Conservation (phyloP, 2,888 invertebrate genomes). For the Thymelicus lineola region DNA sequence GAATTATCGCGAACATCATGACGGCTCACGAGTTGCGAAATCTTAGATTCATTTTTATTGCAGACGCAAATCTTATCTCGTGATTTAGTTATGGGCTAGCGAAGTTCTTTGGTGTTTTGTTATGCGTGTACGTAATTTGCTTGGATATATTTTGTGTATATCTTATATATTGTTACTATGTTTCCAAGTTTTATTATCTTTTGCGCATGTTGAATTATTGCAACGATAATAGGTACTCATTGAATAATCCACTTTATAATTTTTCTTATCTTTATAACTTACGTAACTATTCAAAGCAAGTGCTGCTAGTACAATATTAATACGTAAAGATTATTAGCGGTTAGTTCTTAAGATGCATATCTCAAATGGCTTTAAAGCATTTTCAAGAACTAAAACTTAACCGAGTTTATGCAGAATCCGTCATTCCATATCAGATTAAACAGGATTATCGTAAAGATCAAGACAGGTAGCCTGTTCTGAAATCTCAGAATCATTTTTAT, state of each 20-base stretch:
- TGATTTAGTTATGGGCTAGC: slow-evolving; percentile 25
- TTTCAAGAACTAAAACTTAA: slow-evolving; percentile 1
- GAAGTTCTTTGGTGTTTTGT: slow-evolving; percentile 30
- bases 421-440: slow-evolving; percentile 36
- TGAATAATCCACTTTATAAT: too few relatives aligned
- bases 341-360: neutral
- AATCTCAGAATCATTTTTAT: slow-evolving; percentile 37
- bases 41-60: slow-evolving; percentile 35
- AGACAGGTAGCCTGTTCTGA: slow-evolving; percentile 40
- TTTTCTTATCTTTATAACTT: too few relatives aligned
- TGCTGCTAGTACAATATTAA: neutral
- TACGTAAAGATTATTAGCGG: neutral
- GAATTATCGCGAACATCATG: slow-evolving; percentile 34
- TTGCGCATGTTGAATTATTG: neutral
- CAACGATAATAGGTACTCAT: too few relatives aligned
- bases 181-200: neutral
- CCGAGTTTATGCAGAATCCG: slow-evolving; percentile 23
- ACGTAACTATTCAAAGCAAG: too few relatives aligned
- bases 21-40: slow-evolving; percentile 32
- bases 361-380: neutral
- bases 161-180: neutral
- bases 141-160: slow-evolving; percentile 1
- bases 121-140: slow-evolving; percentile 11
- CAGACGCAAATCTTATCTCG: slow-evolving; percentile 20
- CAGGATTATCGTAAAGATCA: slow-evolving; percentile 43